Evolutionary conservation across 2,797 vertebrate genomes (phyloP).

Genomic region (Pseudochirops corinnae): DNA sequence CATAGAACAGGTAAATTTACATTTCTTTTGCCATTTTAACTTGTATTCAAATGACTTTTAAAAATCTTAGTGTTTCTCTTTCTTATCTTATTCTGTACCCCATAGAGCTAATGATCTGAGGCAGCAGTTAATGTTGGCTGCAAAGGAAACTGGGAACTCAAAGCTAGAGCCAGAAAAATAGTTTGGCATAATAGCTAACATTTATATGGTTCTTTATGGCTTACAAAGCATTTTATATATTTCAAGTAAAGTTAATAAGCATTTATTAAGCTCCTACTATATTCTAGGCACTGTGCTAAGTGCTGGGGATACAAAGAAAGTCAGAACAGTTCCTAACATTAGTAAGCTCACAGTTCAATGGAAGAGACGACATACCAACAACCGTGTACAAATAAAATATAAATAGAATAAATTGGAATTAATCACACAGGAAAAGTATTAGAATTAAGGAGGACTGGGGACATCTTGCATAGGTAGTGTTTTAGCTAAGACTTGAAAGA

Average conservation of each 20-base stretch:
- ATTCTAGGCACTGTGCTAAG: not conserved
- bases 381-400: not conserved
- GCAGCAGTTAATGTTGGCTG: not conserved
- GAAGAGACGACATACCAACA: not conserved
- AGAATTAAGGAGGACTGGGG: not conserved
- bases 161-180: not conserved
- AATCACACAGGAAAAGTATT: not conserved
- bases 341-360: not conserved
- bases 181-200: not conserved
- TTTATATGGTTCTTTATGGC: not conserved
- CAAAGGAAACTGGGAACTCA: not conserved
- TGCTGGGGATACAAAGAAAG: not conserved
- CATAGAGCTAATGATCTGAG: not conserved
- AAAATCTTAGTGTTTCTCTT: not conserved
- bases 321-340: not conserved
- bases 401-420: not conserved
- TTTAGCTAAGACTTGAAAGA: not conserved
- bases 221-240: not conserved
- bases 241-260: not conserved
- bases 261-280: not conserved
- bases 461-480: not conserved
- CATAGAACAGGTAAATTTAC: not conserved
- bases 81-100: not conserved
- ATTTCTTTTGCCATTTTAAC: conserved; percentile 38
- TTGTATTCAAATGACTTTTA: not conserved